These are phyloP conservation scores for Chelmon rostratus DNA, from an alignment of 2,797 vertebrate genomes.

Conservation along the genomic window DNA sequence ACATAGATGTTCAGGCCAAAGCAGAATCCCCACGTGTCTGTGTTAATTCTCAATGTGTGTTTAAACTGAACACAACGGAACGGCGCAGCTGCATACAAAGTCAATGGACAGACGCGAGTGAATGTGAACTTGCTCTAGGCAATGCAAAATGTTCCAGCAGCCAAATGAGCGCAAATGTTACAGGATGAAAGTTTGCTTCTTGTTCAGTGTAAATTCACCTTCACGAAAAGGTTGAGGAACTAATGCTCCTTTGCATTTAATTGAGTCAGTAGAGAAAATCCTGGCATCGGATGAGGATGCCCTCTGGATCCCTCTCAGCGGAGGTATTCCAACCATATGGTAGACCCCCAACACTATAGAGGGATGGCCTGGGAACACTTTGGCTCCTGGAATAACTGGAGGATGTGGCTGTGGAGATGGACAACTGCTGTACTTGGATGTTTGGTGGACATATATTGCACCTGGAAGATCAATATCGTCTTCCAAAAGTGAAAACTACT, in stretches of 20 bases:
- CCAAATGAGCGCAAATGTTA: neutral
- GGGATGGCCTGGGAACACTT: neutral
- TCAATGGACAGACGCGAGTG: neutral
- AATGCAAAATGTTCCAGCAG: too few species aligned
- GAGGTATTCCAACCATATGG: neutral
- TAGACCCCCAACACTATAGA: neutral
- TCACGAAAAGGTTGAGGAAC: neutral
- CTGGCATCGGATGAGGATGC: neutral
- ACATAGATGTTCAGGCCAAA: neutral
- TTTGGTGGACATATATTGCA: neutral
- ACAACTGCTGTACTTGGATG: neutral
- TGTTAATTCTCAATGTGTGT: neutral
- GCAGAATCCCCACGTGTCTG: neutral
- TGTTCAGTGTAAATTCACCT: neutral
- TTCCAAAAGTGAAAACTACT: neutral
- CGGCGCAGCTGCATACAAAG: neutral
- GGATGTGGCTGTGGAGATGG: neutral
- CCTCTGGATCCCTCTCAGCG: neutral
- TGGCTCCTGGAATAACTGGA: neutral
- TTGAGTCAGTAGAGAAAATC: too few species aligned
- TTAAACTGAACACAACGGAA: neutral
- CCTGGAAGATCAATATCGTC: neutral
- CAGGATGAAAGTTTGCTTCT: neutral
- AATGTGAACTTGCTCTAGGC: neutral
- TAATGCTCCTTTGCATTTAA: neutral